Base-by-base conservation (phyloP, 2,797 vertebrate genomes). In the Champsocephalus gunnari region DNA sequence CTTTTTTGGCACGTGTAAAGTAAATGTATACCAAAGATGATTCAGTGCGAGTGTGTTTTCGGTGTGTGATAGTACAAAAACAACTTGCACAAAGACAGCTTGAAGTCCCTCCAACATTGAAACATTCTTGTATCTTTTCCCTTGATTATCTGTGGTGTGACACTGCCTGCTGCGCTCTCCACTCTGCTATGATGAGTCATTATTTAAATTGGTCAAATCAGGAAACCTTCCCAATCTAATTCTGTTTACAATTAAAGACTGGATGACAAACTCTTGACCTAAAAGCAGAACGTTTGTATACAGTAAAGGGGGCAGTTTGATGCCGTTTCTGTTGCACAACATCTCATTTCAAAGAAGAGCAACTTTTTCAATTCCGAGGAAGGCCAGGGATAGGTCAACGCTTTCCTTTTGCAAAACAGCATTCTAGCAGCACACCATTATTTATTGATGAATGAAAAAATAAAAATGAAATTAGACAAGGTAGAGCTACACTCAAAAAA, bases 381-480 rank as follows among this genome's bases (percentile, higher is more conserved):
- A 56, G 21, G 19, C 14, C 19, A n/a, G 4, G 9, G 5, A 16
- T 19, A 64, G 48, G 24, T 0, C 9, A n/a, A 12, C 13, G 2
- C 21, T 77, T 54, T 60, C 3, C 4, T 70, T 1, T 16, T 44
- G n/a, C 17, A 67, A 45, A 76, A 38, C 63, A 66, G 62, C 28
- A 28, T 28, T 28, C 28, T 28, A 28, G 28, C 28, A 28, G 28
- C 17, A 63, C 48, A 58, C 0, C 14, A 51, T 56, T 61, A 56
- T 65, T 79, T 71, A 81, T 59, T 73, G 14, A 88, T 74, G 55
- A 72, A 56, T 12, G 41, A 10, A 6, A 62, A 61, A 61, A 56
- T 45, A 6, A 62, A 61, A 61, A 56, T 45, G 24, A 59, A 77
- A 59, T 28, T 28, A 28, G 28, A 16, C 2, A 60, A 32, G 19